A percentile compares a stretch with the other conserved stretches of the same genome.
These are phyloP conservation scores for Poecilia velifera DNA, from an alignment of 2,797 vertebrate genomes.

Conservation along the genomic window DNA sequence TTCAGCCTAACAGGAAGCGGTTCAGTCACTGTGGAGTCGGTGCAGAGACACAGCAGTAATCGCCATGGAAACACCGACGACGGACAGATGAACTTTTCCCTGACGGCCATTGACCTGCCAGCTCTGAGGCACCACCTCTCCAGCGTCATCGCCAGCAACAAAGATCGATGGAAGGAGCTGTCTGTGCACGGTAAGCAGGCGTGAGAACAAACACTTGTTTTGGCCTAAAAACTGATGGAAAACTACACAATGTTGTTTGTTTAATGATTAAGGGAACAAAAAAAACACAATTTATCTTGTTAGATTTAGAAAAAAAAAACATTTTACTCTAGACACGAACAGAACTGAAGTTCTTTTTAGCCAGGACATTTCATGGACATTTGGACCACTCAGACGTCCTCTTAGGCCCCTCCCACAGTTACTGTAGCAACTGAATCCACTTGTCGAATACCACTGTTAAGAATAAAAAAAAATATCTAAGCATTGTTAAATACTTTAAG, in stretches of 20 bases:
- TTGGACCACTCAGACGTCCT: background rate
- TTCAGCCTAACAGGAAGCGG: conserved; percentile 78
- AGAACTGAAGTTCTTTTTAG: background rate
- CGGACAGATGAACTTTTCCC: conserved; percentile 85
- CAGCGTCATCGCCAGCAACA: conserved; percentile 91
- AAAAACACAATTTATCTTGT: background rate
- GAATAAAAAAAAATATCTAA: background rate
- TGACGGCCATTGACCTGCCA: conserved; percentile 87
- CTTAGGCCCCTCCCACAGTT: background rate
- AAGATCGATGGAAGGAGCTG: conserved; percentile 96
- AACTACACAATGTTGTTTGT: too few relatives aligned
- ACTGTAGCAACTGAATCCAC: background rate
- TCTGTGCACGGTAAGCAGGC: conserved; percentile 86
- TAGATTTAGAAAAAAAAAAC: background rate
- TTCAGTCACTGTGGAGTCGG: conserved; percentile 81
- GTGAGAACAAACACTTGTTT: background rate
- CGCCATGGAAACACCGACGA: conserved; percentile 66
- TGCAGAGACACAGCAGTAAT: conserved; percentile 81
- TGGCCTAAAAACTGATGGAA: background rate
- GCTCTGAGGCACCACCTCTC: conserved; percentile 87
- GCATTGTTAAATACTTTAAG: background rate
- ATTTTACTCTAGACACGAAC: background rate
- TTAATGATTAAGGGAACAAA: background rate
- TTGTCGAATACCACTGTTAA: background rate
- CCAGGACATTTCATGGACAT: background rate